Percentiles rank a stretch among this genome's conserved stretches.
Conservation (phyloP, 1,140 invertebrate species). For the Cyclargus thomasi region DNA sequence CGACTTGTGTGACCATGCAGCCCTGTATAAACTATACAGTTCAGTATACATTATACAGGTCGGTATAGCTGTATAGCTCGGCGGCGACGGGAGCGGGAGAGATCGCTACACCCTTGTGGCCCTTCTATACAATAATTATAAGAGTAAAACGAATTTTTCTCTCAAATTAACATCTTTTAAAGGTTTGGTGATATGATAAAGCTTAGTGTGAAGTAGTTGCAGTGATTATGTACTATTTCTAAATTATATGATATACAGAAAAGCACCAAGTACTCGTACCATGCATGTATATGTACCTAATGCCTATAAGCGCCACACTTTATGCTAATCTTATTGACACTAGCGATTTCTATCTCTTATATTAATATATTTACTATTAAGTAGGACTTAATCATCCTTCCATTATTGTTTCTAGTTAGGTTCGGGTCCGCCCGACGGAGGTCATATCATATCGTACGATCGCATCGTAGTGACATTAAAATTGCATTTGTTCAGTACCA, state of each 20-base stretch:
- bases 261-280: constrained; percentile 52
- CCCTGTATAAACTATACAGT: too few species aligned
- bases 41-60: constrained; percentile 16
- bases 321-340: constrained; percentile 46
- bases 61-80: background rate
- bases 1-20: background rate
- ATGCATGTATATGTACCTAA: constrained; percentile 38
- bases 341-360: constrained; percentile 64
- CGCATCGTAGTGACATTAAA: constrained; percentile 55
- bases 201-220: constrained; percentile 36
- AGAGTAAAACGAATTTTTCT: constrained; percentile 54
- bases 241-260: constrained; percentile 45
- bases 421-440: constrained; percentile 26
- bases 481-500: constrained; percentile 64
- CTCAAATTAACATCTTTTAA: constrained; percentile 49
- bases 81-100: constrained; percentile 15
- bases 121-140: constrained; percentile 53
- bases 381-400: constrained; percentile 64
- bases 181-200: constrained; percentile 48
- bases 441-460: constrained; percentile 30
- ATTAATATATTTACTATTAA: constrained; percentile 47
- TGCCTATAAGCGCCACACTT: constrained; percentile 43
- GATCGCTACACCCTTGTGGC: constrained; percentile 53
- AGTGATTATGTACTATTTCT: constrained; percentile 39
- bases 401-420: constrained; percentile 49